Evolutionary conservation across 2,888 invertebrate genomes (phyloP), one percentile per base, ranked within the genome.

Genomic region (Calliscelio sp.): DNA sequence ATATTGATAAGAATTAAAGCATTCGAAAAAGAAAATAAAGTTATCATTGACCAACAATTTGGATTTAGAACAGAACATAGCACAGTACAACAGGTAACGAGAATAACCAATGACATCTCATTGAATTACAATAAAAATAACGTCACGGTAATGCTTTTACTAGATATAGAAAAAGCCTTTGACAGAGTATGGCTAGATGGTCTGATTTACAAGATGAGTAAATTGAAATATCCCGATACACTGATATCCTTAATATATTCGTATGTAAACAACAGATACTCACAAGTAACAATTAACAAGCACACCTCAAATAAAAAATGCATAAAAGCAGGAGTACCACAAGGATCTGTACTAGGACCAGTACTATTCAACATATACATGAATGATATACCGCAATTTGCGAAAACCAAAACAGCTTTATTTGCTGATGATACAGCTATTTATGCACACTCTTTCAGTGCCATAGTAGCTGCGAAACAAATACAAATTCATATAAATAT

Each of bases 121-220:
- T 53, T 86, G 5, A 86, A 88, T 5, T 90, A 88, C 18, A 90
- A 91, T 63, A 85, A 85, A 78, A 84, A 87, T 1, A 85, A 88
- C 14, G 70, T 80, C 1, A 91, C 90, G 7, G 85, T 85, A 0
- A 87, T 91, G 85, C 63, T 89, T 0, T 80, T 91, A 25, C 65
- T 92, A 38, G 90, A 74, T 8, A 53, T 74, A 11, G 61, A 74
- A 41, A 74, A 74, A 53, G 74, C 74, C 0, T 75, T 75, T 53
- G 90, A 92, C 70, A 87, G 85, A 68, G 90, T 91, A 0, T 90
- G 91, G 89, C 86, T 88, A 18, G 81, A 88, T 8, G 89, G 90
- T 0, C 88, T 92, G 0, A 83, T 90, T 0, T 87, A 84, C 71
- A 91, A 90, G 86, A 81, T 92, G 71, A 86, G 87, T 1, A 59